Conservation (phyloP, 2,888 invertebrate genomes). For the Oligia fasciuncula region DNA sequence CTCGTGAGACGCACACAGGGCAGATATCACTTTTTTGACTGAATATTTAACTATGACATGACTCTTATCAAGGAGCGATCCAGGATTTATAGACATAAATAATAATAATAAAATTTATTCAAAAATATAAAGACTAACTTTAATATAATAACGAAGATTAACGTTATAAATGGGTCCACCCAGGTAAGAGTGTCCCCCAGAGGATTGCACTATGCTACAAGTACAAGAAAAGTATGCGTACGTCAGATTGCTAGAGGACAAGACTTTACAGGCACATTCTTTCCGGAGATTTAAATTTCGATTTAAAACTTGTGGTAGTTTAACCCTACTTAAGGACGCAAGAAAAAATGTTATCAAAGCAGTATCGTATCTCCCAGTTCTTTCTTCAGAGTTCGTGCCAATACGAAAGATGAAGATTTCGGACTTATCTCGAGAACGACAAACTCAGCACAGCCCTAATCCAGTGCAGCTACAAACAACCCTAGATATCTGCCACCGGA, state of each 20-base stretch:
- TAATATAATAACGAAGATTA: no score
- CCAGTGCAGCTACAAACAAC: not conserved
- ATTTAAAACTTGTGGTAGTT: not conserved
- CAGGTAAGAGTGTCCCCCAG: not conserved
- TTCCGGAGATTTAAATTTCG: not conserved
- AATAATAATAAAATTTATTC: no score
- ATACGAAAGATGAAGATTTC: not conserved
- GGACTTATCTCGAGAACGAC: not conserved
- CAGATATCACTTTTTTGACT: not conserved
- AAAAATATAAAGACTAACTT: no score
- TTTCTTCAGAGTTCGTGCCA: not conserved
- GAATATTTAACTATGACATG: not conserved
- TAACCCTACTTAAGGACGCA: not conserved
- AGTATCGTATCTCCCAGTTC: not conserved
- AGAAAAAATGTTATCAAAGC: not conserved
- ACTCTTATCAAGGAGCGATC: not conserved
- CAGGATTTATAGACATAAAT: not conserved
- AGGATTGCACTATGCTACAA: not conserved
- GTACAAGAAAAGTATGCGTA: not conserved
- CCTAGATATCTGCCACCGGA: slow-evolving; percentile 14
- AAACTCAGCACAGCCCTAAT: slow-evolving; percentile 16
- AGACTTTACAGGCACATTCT: not conserved
- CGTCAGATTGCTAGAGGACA: not conserved
- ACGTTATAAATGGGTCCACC: not conserved
- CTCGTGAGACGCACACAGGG: not conserved